Percentiles rank a stretch among this genome's conserved stretches.
Evolutionary conservation across 2,888 invertebrate genomes (phyloP).

Genomic region (Pinctada fucata): DNA sequence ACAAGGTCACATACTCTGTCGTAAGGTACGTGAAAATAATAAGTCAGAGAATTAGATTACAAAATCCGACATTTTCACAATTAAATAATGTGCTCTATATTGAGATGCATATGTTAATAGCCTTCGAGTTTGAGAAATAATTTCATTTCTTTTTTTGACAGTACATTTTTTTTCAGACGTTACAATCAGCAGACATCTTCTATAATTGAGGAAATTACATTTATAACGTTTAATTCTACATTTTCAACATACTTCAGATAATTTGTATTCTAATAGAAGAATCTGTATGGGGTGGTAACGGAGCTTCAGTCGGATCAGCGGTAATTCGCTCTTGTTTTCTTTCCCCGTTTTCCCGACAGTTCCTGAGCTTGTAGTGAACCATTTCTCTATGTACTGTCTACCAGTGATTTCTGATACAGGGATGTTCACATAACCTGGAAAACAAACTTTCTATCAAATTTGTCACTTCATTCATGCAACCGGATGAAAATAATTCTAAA

Average conservation of each 20-base stretch:
- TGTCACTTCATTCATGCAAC: too few relatives aligned
- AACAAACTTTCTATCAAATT: slow-evolving; percentile 8
- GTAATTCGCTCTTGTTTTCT: slow-evolving; percentile 72
- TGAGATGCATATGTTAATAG: not conserved
- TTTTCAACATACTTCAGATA: slow-evolving; percentile 78
- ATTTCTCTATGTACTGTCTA: slow-evolving; percentile 91
- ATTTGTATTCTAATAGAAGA: slow-evolving; percentile 88
- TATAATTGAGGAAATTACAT: not conserved
- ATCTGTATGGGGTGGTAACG: slow-evolving; percentile 93
- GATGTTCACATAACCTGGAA: slow-evolving; percentile 87
- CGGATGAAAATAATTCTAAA: too few relatives aligned
- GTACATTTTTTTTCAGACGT: not conserved
- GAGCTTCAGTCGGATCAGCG: slow-evolving; percentile 90
- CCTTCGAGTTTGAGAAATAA: not conserved
- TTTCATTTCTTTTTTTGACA: not conserved
- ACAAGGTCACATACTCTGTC: slow-evolving; percentile 86
- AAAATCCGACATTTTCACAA: not conserved
- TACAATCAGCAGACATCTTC: not conserved
- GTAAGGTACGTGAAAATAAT: slow-evolving; percentile 83
- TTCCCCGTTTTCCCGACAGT: slow-evolving; percentile 73
- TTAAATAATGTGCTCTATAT: too few relatives aligned
- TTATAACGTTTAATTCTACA: too few relatives aligned
- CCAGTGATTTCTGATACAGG: slow-evolving; percentile 90
- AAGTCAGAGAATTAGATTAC: not conserved
- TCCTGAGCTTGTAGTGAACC: slow-evolving; percentile 75